Percentiles rank a stretch among this genome's conserved stretches.
Conservation (phyloP, 2,888 invertebrate genomes). For the Cephus runcator region DNA sequence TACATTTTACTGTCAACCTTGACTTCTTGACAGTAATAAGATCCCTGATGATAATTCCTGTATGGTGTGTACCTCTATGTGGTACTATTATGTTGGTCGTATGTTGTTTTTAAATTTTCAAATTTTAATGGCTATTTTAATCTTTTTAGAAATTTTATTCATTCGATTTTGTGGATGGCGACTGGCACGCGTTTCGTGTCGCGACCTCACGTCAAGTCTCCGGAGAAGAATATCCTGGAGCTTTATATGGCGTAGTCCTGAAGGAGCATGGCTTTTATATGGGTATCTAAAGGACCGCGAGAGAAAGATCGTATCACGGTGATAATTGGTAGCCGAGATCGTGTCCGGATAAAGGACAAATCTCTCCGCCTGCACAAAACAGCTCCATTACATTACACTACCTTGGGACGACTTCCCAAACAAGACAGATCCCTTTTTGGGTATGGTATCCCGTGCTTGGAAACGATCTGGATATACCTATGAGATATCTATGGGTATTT, state of each 20-base stretch:
- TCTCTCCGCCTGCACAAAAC: constrained; percentile 34
- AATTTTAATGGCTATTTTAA: neutral
- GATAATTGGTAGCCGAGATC: constrained; percentile 49
- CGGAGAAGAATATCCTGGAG: neutral
- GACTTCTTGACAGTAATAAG: neutral
- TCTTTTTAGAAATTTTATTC: neutral
- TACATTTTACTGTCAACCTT: neutral
- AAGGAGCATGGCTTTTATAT: constrained; percentile 16
- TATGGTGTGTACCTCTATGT: neutral
- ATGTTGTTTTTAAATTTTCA: neutral
- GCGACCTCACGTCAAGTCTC: neutral
- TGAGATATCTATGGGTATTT: neutral
- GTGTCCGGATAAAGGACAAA: constrained; percentile 44
- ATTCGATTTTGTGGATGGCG: neutral
- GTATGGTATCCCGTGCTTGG: neutral
- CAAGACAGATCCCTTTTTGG: neutral
- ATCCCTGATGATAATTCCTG: neutral
- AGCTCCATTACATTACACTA: constrained; percentile 39
- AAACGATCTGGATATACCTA: neutral
- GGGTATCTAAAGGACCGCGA: constrained; percentile 11
- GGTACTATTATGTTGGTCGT: neutral
- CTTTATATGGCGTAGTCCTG: constrained; percentile 2
- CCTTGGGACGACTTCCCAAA: neutral
- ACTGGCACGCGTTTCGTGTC: neutral
- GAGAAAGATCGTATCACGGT: constrained; percentile 36